These are phyloP conservation scores for Lasioglossum calceatum DNA, from an alignment of 2,888 invertebrate species.

Conservation along the genomic window DNA sequence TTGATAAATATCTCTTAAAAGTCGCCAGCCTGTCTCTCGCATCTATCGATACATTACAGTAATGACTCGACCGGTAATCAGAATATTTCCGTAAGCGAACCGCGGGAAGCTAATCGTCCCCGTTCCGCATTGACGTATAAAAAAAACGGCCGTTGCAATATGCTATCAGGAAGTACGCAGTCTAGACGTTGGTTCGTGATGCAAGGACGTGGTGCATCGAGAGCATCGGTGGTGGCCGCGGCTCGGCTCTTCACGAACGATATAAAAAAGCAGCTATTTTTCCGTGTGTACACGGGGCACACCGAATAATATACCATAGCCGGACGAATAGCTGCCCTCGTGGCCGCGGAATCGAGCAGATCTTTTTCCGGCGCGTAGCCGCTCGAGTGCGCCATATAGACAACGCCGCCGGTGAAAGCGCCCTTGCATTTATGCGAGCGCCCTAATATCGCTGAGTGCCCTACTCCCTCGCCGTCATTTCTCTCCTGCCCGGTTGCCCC, in stretches of 20 bases:
- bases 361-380: conserved; percentile 61
- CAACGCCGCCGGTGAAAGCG: conserved; percentile 71
- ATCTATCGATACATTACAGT: background rate
- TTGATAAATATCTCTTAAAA: background rate
- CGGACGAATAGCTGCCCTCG: conserved; percentile 63
- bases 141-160: conserved; percentile 17
- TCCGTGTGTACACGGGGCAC: conserved; percentile 41
- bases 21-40: background rate
- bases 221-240: conserved; percentile 29
- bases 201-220: conserved; percentile 52
- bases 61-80: background rate
- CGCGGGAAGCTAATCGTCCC: conserved; percentile 33
- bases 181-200: conserved; percentile 48
- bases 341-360: conserved; percentile 58
- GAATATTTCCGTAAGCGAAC: background rate
- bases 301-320: conserved; percentile 63
- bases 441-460: conserved; percentile 79
- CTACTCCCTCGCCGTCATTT: conserved; percentile 49
- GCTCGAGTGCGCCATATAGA: conserved; percentile 43
- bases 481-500: conserved; percentile 28
- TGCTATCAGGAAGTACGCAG: conserved; percentile 40
- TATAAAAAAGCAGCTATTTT: conserved; percentile 68
- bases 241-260: conserved; percentile 43
- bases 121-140: conserved; percentile 30
- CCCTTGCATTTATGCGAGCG: conserved; percentile 74